These are phyloP conservation scores for Morpho deidamia DNA, from an alignment of 2,888 invertebrate species.

Conservation along the genomic window DNA sequence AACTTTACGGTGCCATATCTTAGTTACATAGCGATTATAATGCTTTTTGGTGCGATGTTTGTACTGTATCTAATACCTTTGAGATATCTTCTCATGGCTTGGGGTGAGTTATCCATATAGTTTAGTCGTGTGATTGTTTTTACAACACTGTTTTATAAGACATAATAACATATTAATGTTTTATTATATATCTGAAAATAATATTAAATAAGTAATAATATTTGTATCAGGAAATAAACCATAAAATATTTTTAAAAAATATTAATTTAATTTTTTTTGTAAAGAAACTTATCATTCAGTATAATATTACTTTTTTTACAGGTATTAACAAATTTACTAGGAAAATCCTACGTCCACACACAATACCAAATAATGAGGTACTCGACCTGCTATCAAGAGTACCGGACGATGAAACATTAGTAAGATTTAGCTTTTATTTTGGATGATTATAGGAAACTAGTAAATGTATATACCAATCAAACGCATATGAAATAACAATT, in stretches of 20 bases:
- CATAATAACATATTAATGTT: too few relatives aligned
- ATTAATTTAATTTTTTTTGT: too few relatives aligned
- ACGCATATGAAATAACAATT: too few relatives aligned
- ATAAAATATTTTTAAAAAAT: too few relatives aligned
- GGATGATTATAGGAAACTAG: too few relatives aligned
- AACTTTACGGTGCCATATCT: slow-evolving; percentile 98
- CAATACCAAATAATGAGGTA: slow-evolving; percentile 97
- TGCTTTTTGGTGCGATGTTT: slow-evolving; percentile 84
- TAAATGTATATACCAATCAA: too few relatives aligned
- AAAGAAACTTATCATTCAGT: too few relatives aligned
- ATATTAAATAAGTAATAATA: too few relatives aligned
- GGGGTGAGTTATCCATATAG: slow-evolving; percentile 80
- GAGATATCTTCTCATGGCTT: slow-evolving; percentile 91
- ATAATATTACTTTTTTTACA: slow-evolving; percentile 26
- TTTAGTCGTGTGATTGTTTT: neutral
- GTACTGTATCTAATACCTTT: slow-evolving; percentile 94
- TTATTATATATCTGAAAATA: too few relatives aligned
- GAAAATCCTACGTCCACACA: slow-evolving; percentile 93
- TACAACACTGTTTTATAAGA: neutral
- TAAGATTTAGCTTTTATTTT: slow-evolving; percentile 61
- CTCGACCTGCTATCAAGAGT: slow-evolving; percentile 96
- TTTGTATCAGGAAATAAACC: too few relatives aligned
- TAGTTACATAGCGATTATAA: slow-evolving; percentile 92
- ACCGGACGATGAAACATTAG: slow-evolving; percentile 95
- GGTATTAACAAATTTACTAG: slow-evolving; percentile 95